Evolutionary conservation across 2,888 invertebrate species (phyloP).

Genomic region (Torymus auratus): DNA sequence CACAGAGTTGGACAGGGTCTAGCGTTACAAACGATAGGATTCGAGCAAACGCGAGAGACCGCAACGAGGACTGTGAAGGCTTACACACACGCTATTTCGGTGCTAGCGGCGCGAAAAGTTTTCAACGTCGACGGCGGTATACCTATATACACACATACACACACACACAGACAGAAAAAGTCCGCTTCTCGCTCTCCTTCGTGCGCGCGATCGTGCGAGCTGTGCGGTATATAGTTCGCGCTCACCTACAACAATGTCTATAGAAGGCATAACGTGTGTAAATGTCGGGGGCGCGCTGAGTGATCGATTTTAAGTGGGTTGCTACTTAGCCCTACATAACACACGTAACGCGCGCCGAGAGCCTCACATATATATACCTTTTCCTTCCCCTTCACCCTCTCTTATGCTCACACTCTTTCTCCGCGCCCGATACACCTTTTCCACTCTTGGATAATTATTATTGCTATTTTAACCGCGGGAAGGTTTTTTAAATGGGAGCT

Average conservation of each 20-base stretch:
- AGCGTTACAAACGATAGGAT: conserved; percentile 21
- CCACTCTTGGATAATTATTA: no score
- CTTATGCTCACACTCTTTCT: no score
- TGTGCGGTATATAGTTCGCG: background rate
- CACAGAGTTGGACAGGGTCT: background rate
- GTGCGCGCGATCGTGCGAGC: background rate
- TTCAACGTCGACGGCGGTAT: background rate
- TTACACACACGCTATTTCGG: conserved; percentile 30
- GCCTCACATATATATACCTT: background rate
- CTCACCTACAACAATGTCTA: conserved; percentile 44
- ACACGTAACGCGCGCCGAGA: conserved; percentile 36
- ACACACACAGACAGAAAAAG: background rate
- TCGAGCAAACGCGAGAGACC: conserved; percentile 31
- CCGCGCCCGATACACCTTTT: no score
- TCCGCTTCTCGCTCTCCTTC: background rate
- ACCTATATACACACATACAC: no score
- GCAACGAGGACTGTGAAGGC: conserved; percentile 35
- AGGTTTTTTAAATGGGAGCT: background rate
- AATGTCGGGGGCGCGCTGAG: conserved; percentile 43
- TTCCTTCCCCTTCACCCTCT: no score
- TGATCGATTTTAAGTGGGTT: conserved; percentile 59
- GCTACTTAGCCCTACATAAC: conserved; percentile 55
- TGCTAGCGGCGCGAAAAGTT: conserved; percentile 9
- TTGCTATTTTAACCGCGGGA: conserved; percentile 4
- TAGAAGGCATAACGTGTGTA: conserved; percentile 43